These are phyloP conservation scores for Cepphus grylle DNA, from an alignment of 2,113 vertebrate species.

Conservation along the genomic window DNA sequence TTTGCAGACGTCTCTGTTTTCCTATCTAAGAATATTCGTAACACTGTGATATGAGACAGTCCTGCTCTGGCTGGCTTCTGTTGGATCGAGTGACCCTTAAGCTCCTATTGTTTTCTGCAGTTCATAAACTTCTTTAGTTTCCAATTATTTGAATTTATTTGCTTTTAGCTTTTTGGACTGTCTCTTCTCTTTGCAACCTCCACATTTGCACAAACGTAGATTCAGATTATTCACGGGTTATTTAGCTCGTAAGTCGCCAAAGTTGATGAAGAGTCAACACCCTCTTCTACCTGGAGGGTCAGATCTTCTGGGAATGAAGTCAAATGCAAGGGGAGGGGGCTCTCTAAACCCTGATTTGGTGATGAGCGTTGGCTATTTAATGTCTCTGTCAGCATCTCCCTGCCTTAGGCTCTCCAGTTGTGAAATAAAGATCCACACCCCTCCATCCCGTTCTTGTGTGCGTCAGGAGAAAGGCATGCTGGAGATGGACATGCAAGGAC, in stretches of 20 bases:
- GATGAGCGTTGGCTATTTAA: neutral
- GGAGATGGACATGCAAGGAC: neutral
- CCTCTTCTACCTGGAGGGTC: neutral
- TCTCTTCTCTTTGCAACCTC: neutral
- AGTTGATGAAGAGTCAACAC: neutral
- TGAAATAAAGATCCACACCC: conserved; percentile 20
- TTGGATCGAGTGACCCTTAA: conserved; percentile 24
- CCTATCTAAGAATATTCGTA: conserved; percentile 43
- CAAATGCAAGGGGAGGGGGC: neutral
- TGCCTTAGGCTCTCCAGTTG: conserved; percentile 3
- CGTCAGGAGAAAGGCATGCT: conserved; percentile 1
- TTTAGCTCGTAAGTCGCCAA: neutral
- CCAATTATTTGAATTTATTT: neutral
- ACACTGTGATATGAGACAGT: neutral
- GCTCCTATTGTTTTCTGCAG: conserved; percentile 44
- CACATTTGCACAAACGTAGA: neutral
- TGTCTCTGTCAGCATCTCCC: neutral
- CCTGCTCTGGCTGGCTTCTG: conserved; percentile 42
- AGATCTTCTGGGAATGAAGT: neutral
- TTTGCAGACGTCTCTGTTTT: conserved; percentile 25
- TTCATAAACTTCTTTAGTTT: neutral
- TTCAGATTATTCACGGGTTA: neutral
- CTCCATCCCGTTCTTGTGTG: neutral
- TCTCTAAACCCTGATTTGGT: neutral
- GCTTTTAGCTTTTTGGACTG: neutral